Conservation (phyloP, 2,113 vertebrate species). For the Tetraodon nigroviridis region DNA sequence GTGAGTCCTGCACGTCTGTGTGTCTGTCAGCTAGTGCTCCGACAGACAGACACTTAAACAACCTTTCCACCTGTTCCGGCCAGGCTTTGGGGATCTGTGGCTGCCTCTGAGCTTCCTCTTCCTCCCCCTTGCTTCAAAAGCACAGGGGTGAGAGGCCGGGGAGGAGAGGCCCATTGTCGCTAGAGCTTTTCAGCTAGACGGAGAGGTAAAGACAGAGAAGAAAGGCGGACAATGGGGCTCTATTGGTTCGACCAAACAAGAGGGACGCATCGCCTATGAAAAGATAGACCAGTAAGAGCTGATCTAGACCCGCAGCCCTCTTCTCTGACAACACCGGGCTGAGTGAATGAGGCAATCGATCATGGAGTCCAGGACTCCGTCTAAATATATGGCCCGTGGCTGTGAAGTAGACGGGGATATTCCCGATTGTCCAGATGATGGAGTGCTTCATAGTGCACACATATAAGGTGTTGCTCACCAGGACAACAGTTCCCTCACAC, state of each 20-base stretch:
- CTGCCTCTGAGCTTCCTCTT: conserved; percentile 68
- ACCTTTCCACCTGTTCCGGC: conserved; percentile 46
- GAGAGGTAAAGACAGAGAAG: conserved; percentile 78
- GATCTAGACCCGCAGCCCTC: conserved; percentile 47
- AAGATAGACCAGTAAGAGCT: conserved; percentile 43
- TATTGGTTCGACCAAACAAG: conserved; percentile 68
- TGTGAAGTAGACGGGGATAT: conserved; percentile 17
- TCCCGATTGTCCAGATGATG: conserved; percentile 11
- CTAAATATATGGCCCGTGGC: conserved; percentile 37
- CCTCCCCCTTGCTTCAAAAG: conserved; percentile 79
- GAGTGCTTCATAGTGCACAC: conserved; percentile 10
- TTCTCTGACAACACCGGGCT: conserved; percentile 47
- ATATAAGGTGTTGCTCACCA: conserved; percentile 66
- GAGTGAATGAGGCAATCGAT: conserved; percentile 53
- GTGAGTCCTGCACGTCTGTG: no score
- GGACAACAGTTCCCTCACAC: conserved; percentile 62
- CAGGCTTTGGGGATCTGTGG: conserved; percentile 68
- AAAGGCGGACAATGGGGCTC: conserved; percentile 75
- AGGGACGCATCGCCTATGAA: conserved; percentile 43
- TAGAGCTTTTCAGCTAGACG: conserved; percentile 85
- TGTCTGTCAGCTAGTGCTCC: no score
- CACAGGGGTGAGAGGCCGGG: conserved; percentile 71
- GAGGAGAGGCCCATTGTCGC: conserved; percentile 82
- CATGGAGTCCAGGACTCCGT: conserved; percentile 30
- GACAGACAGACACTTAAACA: conserved; percentile 4